Percentiles rank a stretch among this genome's conserved stretches.
These are phyloP conservation scores for Grallaria varia DNA, from an alignment of 2,113 vertebrate species.

Conservation along the genomic window DNA sequence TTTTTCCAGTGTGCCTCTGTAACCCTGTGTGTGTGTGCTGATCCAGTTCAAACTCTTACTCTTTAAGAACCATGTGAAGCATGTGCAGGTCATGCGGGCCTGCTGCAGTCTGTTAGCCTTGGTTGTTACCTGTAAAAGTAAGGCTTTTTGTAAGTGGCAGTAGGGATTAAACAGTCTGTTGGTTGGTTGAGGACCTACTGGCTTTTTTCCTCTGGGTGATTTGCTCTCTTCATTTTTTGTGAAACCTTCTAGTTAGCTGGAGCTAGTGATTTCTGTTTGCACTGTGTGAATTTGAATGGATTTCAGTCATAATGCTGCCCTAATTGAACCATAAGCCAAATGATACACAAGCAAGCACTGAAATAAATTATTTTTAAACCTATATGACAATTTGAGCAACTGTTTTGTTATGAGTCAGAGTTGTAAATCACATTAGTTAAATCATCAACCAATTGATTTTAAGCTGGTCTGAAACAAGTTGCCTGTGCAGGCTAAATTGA, in stretches of 20 bases:
- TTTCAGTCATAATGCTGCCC: background rate
- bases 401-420: background rate
- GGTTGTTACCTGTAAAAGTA: background rate
- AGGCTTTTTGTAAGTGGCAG: background rate
- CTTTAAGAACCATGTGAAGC: background rate
- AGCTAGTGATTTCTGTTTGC: background rate
- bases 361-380: background rate
- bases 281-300: background rate
- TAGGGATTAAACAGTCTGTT: background rate
- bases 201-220: background rate
- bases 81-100: background rate
- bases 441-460: background rate
- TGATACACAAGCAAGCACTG: background rate
- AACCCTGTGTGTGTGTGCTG: rapidly evolving
- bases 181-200: background rate
- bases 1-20: background rate
- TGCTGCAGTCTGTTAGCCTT: background rate
- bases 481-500: background rate
- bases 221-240: background rate
- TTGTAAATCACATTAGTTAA: background rate
- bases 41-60: background rate
- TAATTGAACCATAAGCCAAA: background rate
- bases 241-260: background rate
- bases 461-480: background rate
- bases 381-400: background rate